phyloP scores from a whole-genome alignment of 2,113 vertebrate species.

The Smithornis capensis region DNA sequence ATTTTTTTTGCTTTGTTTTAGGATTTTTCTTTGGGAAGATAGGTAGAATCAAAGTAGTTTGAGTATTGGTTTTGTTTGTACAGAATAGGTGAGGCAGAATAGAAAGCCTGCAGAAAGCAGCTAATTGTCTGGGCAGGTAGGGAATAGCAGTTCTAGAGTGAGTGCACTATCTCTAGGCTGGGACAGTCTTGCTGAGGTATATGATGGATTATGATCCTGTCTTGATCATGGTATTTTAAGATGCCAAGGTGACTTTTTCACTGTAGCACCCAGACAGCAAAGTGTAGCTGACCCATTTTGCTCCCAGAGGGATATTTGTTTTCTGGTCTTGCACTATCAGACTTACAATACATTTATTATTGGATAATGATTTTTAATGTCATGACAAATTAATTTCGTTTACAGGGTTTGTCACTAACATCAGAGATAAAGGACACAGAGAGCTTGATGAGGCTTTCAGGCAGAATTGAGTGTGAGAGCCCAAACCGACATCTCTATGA shows the following conservation, averaged over 20 bases:
- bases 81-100: background rate
- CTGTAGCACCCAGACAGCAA: background rate
- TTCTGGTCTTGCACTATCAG: background rate
- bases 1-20: background rate
- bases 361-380: background rate
- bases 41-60: background rate
- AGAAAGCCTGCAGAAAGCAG: background rate
- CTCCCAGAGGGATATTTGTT: background rate
- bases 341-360: background rate
- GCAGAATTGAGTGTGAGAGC: constrained; percentile 94
- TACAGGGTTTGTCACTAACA: constrained; percentile 89
- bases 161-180: background rate
- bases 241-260: background rate
- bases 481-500: constrained; percentile 97
- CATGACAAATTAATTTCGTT: background rate
- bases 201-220: background rate
- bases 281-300: background rate
- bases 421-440: constrained; percentile 92
- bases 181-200: background rate
- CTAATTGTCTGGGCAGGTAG: background rate
- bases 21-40: background rate
- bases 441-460: constrained; percentile 87
- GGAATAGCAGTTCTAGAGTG: background rate
- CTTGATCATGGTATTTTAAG: background rate
- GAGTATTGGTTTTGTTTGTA: background rate